Percentiles rank a stretch among this genome's conserved stretches.
phyloP scores from a whole-genome alignment of 30 jellyfish, hydroid and myxozoan species.

The Pseudorhiza aurosa region DNA sequence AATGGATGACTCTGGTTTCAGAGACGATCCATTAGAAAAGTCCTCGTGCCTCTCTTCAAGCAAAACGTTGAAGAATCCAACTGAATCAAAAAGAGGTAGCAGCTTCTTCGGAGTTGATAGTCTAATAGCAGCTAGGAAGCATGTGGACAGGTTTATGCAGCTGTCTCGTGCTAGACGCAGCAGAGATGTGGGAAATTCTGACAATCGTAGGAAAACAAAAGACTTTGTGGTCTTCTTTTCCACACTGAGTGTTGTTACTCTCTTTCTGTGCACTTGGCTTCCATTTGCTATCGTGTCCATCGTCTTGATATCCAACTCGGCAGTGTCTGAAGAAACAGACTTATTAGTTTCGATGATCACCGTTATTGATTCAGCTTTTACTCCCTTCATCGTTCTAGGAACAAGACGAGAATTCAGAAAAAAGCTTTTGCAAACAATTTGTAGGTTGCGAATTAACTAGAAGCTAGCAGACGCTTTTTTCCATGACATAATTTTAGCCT shows the following conservation, averaged over 20 bases:
- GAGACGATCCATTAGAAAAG: neutral
- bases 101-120: neutral
- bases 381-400: constrained; percentile 43
- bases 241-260: constrained; percentile 37
- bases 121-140: neutral
- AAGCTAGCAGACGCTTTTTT: no score
- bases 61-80: neutral
- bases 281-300: constrained; percentile 25
- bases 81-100: neutral
- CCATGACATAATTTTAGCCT: no score
- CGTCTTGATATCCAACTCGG: neutral
- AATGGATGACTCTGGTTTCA: constrained; percentile 23
- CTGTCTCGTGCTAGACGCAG: neutral
- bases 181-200: neutral
- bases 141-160: neutral
- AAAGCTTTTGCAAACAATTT: neutral
- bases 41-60: neutral
- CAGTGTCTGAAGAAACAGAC: constrained; percentile 25
- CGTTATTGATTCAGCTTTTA: constrained; percentile 41
- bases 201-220: neutral
- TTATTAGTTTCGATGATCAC: constrained; percentile 34
- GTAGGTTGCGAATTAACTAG: neutral
- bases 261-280: constrained; percentile 50
- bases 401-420: constrained; percentile 48
- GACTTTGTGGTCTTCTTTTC: constrained; percentile 47